These are phyloP conservation scores for Prunella fulvescens DNA, from an alignment of 2,113 vertebrate genomes.

Conservation along the genomic window DNA sequence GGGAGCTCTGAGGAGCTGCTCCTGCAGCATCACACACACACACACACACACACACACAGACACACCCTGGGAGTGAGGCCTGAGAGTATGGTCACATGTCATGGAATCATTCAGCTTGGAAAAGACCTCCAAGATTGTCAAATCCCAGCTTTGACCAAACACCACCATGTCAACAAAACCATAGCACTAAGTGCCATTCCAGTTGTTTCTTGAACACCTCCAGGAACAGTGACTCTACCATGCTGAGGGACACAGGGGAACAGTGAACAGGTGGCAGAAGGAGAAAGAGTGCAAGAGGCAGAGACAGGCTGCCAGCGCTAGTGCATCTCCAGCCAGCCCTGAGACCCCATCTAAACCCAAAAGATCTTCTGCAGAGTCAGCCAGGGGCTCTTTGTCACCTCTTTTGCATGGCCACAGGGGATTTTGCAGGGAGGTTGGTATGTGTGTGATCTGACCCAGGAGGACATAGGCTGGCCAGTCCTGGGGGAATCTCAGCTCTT, in stretches of 20 bases:
- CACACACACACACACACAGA: no score
- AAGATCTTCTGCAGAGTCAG: neutral
- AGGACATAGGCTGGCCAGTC: neutral
- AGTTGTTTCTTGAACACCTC: neutral
- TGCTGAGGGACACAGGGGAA: neutral
- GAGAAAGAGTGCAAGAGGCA: neutral
- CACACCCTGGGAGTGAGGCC: no score
- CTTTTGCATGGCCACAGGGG: neutral
- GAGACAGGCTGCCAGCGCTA: neutral
- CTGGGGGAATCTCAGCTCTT: neutral
- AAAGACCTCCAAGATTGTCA: neutral
- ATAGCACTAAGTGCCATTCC: neutral
- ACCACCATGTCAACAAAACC: neutral
- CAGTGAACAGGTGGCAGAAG: neutral
- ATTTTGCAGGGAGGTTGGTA: neutral
- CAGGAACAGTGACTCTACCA: neutral
- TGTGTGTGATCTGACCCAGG: accelerated
- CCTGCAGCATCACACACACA: neutral
- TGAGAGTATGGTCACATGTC: neutral
- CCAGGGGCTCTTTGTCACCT: neutral
- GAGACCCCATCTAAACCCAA: neutral
- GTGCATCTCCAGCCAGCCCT: neutral
- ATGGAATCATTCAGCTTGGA: neutral
- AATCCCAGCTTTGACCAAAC: neutral
- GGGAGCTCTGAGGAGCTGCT: neutral